A percentile compares a stretch with the other conserved stretches of the same genome.
Conservation (phyloP, 2,888 invertebrate species). For the Ctena decussata region DNA sequence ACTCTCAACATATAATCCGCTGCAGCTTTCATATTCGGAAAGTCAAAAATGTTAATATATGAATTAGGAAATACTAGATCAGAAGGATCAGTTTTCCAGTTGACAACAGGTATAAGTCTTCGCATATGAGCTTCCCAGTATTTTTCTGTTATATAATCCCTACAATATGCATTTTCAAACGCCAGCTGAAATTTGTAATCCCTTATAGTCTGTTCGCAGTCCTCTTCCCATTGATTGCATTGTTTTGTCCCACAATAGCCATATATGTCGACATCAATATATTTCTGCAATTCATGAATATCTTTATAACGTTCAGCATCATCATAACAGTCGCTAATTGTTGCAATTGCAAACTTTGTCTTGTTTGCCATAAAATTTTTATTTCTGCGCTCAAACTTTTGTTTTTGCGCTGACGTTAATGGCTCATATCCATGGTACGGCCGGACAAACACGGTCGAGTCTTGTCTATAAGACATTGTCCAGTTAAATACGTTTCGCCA, state of each 20-base stretch:
- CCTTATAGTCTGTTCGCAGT: constrained; percentile 45
- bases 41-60: constrained; percentile 36
- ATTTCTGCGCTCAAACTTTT: neutral
- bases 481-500: constrained; percentile 62
- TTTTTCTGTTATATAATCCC: constrained; percentile 75
- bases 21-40: constrained; percentile 22
- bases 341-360: constrained; percentile 9
- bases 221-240: constrained; percentile 55
- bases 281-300: constrained; percentile 5
- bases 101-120: constrained; percentile 64
- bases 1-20: constrained; percentile 49
- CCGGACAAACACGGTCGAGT: constrained; percentile 63
- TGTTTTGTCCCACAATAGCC: constrained; percentile 58
- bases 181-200: constrained; percentile 73
- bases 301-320: constrained; percentile 12
- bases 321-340: constrained; percentile 20
- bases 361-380: constrained; percentile 28
- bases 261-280: constrained; percentile 55
- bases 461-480: constrained; percentile 64
- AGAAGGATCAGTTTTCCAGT: constrained; percentile 34
- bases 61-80: constrained; percentile 7
- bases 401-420: neutral
- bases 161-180: constrained; percentile 74
- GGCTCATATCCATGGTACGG: constrained; percentile 59
- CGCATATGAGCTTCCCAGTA: constrained; percentile 64